A percentile compares a stretch with the other conserved stretches of the same genome.
These are phyloP conservation scores for Gymnoscopelus microlampas DNA, from an alignment of 2,797 vertebrate species.

Conservation along the genomic window DNA sequence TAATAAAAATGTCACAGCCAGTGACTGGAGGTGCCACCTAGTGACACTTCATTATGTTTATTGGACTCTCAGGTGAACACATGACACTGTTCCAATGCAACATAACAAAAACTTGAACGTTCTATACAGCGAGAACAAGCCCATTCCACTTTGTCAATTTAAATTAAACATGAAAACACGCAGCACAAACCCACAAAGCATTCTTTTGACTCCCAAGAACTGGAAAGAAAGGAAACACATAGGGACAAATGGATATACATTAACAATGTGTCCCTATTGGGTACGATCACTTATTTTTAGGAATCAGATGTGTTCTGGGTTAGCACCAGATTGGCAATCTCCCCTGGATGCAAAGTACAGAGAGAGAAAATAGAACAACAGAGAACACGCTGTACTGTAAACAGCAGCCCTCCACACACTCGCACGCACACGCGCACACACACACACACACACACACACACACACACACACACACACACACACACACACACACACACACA, in stretches of 20 bases:
- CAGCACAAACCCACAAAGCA: slow-evolving; percentile 12
- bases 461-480: neutral
- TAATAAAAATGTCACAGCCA: slow-evolving; percentile 15
- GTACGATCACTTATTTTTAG: slow-evolving; percentile 15
- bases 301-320: slow-evolving; percentile 1
- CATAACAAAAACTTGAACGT: neutral
- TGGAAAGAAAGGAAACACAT: neutral
- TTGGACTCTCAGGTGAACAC: slow-evolving; percentile 7
- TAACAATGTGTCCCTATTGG: neutral
- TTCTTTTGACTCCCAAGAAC: slow-evolving; percentile 1
- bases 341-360: slow-evolving; percentile 22
- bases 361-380: slow-evolving; percentile 5
- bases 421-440: slow-evolving; percentile 5
- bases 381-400: neutral
- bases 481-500: slow-evolving; percentile 6
- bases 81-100: slow-evolving; percentile 17
- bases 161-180: slow-evolving; percentile 19
- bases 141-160: neutral
- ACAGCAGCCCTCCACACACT: neutral
- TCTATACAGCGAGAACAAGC: slow-evolving; percentile 6
- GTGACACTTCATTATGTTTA: slow-evolving; percentile 18
- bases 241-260: neutral
- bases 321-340: slow-evolving; percentile 17
- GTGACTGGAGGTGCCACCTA: neutral
- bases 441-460: slow-evolving; percentile 4